Evolutionary conservation across 2,888 invertebrate species (phyloP).

Genomic region (Spatulosminthurus flaviceps): DNA sequence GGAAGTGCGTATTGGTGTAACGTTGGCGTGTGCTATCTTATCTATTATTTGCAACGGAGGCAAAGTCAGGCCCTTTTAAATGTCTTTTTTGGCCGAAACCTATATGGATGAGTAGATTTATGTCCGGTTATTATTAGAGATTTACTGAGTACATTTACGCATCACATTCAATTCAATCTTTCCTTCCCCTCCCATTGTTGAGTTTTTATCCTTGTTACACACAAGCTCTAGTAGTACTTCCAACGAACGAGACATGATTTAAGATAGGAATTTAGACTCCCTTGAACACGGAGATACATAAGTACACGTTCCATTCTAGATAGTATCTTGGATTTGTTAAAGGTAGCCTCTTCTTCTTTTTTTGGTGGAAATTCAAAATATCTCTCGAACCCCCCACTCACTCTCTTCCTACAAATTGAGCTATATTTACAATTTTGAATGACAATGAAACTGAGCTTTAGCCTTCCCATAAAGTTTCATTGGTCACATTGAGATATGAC

Average conservation of each 20-base stretch:
- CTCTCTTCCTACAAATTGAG: background rate
- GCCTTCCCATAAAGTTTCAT: background rate
- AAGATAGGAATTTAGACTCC: conserved; percentile 7
- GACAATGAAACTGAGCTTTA: background rate
- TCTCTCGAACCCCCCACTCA: too few relatives aligned
- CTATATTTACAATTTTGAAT: background rate
- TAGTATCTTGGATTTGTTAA: background rate
- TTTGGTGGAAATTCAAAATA: background rate
- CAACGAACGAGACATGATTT: background rate
- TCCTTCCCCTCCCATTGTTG: conserved; percentile 16
- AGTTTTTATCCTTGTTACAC: background rate
- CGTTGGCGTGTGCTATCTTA: conserved; percentile 32
- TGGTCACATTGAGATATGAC: too few relatives aligned
- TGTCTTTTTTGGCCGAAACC: conserved; percentile 38
- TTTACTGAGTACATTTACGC: conserved; percentile 34
- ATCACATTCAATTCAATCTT: conserved; percentile 27
- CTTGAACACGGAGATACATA: background rate
- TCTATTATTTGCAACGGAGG: conserved; percentile 34
- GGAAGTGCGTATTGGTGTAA: background rate
- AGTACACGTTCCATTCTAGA: background rate
- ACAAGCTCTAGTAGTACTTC: background rate
- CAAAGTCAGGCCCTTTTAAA: conserved; percentile 30
- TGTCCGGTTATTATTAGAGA: conserved; percentile 34
- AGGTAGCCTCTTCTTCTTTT: background rate
- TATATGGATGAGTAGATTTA: conserved; percentile 46